Percentiles rank a stretch among this genome's conserved stretches.
These are phyloP conservation scores for Drosophila lacertosa DNA, from an alignment of 1,140 invertebrate species.

Conservation along the genomic window DNA sequence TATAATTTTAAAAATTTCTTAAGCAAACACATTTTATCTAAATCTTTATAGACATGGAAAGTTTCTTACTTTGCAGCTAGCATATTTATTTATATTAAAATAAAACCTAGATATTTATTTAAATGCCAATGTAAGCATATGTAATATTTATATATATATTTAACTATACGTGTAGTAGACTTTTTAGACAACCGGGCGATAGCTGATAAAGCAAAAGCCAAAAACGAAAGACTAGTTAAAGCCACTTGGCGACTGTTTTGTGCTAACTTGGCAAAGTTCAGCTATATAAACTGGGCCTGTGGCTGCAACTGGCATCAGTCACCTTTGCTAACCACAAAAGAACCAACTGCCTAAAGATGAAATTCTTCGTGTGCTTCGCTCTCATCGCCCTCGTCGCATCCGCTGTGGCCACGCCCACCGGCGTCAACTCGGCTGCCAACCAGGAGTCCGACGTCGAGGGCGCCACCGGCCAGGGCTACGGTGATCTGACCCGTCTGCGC, in stretches of 20 bases:
- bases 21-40: too few relatives aligned
- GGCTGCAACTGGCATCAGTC: slow-evolving; percentile 58
- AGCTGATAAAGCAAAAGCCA: slow-evolving; percentile 44
- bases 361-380: slow-evolving; percentile 76
- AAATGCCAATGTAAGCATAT: not conserved
- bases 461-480: slow-evolving; percentile 41
- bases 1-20: too few relatives aligned
- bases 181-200: not conserved
- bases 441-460: slow-evolving; percentile 58
- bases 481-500: slow-evolving; percentile 72
- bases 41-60: too few relatives aligned
- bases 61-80: too few relatives aligned
- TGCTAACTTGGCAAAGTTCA: slow-evolving; percentile 58
- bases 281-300: slow-evolving; percentile 55
- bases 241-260: slow-evolving; percentile 29
- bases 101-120: too few relatives aligned
- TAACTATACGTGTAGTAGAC: not conserved
- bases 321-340: slow-evolving; percentile 62
- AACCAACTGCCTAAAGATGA: slow-evolving; percentile 59
- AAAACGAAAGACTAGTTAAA: slow-evolving; percentile 51
- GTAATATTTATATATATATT: not conserved
- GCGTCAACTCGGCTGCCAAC: slow-evolving; percentile 26
- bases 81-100: not conserved
- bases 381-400: slow-evolving; percentile 57
- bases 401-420: slow-evolving; percentile 60